Percentiles rank a stretch among this genome's conserved stretches.
phyloP scores from a whole-genome alignment of 2,888 invertebrate species.

The Eupelmus urozonus region DNA sequence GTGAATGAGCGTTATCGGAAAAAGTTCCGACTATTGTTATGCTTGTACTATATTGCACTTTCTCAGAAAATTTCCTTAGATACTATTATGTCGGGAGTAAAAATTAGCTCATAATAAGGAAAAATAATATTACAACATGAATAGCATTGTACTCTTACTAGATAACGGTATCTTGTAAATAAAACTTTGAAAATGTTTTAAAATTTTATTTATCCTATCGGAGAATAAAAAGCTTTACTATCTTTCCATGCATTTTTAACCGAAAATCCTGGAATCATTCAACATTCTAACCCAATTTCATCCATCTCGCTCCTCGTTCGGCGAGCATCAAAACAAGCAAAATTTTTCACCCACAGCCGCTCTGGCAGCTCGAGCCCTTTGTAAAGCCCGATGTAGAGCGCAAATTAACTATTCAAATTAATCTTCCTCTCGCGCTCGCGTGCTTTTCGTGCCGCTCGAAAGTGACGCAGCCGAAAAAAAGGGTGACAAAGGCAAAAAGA shows the following conservation, averaged over 20 bases:
- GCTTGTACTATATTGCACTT: too few relatives aligned
- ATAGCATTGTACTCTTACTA: too few relatives aligned
- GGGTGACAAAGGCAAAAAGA: not conserved
- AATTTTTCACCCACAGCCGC: not conserved
- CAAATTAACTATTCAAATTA: slow-evolving; percentile 57
- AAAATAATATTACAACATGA: too few relatives aligned
- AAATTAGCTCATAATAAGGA: not conserved
- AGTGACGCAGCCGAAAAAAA: slow-evolving; percentile 11
- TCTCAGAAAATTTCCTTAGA: too few relatives aligned
- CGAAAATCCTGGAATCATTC: not conserved
- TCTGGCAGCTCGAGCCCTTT: slow-evolving; percentile 29
- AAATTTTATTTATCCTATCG: too few relatives aligned
- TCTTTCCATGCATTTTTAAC: too few relatives aligned
- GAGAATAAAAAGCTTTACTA: too few relatives aligned
- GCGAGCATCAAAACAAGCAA: slow-evolving; percentile 5
- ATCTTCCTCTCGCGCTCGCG: slow-evolving; percentile 39
- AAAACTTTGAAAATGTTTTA: too few relatives aligned
- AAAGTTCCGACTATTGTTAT: not conserved
- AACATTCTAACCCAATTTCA: slow-evolving; percentile 19
- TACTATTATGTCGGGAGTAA: not conserved
- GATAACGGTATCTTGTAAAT: too few relatives aligned
- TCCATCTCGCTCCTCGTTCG: not conserved
- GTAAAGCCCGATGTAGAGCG: slow-evolving; percentile 24
- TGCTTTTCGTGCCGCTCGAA: not conserved
- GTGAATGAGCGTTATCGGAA: slow-evolving; percentile 1